Base-by-base conservation (phyloP, 2,797 vertebrate species). In the Syngnathus acus region DNA sequence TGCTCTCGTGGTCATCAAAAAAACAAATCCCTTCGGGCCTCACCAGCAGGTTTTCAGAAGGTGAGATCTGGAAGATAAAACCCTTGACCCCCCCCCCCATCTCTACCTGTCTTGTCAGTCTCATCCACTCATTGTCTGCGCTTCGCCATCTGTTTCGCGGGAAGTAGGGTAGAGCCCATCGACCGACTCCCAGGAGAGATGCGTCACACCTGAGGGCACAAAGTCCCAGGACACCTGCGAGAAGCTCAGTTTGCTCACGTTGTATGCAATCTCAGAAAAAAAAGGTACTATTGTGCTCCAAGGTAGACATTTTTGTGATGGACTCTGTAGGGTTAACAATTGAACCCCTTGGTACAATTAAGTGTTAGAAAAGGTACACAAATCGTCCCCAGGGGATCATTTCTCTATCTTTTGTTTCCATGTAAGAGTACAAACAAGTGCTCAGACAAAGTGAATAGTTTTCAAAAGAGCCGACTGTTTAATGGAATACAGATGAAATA, bases 61-160 rank as follows among this genome's bases (percentile, higher is more conserved):
- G 63, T 21, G 65, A 66, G 68, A 66, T 62, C 48, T 61, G 50
- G 37, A 47, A 73, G 76, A 76, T 86, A 74, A 86, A 73, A 70
- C 51, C 19, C 53, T 64, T 62, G 66, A 66, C 39, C 71, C 67
- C 66, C 77, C 66, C 68, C 70, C 47, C 26, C 51, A 26, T 58
- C 77, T 78, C 72, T 74, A 85, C 81, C 80, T 87, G 78, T 62
- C 75, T 78, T 62, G 17, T 73, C 74, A 78, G 71, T 74, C 75
- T 86, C 73, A 80, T 83, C 75, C 73, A 68, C 80, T 84, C 79
- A 82, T 86, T 86, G 79, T 84, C 68, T 79, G 65, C 7, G 62
- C 64, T 68, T 74, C 75, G 67, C 81, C 86, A 89, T 88, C 86
- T 87, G 87, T 75, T 84, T 66, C 78, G 78, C 67, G 68, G 66